Evolutionary conservation across 2,888 invertebrate species (phyloP).

Genomic region (Melanostoma mellinum): DNA sequence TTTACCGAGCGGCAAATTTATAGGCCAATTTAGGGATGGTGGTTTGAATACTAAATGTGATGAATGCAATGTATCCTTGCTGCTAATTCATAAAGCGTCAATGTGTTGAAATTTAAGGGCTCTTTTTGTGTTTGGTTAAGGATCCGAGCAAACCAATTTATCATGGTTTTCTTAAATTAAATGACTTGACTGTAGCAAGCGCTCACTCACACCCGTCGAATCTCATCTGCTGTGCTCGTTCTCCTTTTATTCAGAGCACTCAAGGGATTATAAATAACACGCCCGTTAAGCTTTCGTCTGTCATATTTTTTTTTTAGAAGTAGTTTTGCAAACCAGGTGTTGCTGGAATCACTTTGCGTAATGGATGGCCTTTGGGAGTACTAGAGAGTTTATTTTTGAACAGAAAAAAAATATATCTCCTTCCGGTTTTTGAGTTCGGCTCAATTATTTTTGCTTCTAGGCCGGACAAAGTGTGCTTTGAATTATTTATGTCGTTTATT

Average conservation of each 20-base stretch:
- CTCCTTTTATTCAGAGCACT: conserved; percentile 15
- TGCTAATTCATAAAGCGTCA: too few relatives aligned
- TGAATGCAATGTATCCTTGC: not conserved
- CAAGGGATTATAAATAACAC: conserved; percentile 10
- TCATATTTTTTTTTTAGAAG: not conserved
- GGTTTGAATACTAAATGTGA: not conserved
- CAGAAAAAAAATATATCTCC: not conserved
- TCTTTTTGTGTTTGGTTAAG: too few relatives aligned
- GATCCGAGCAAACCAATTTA: too few relatives aligned
- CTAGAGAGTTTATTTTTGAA: not conserved
- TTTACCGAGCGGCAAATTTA: not conserved
- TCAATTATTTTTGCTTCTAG: conserved; percentile 3
- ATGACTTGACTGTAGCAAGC: not conserved
- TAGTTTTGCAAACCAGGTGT: conserved; percentile 17
- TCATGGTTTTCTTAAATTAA: conserved; percentile 7
- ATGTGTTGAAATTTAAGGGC: too few relatives aligned
- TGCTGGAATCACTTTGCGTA: conserved; percentile 20
- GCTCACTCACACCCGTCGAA: too few relatives aligned
- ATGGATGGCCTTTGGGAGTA: conserved; percentile 11
- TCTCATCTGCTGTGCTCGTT: not conserved
- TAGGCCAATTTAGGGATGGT: conserved; percentile 5
- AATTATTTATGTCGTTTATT: too few relatives aligned
- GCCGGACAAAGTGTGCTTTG: too few relatives aligned
- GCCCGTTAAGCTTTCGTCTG: not conserved
- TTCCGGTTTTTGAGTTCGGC: not conserved